A percentile compares a stretch with the other conserved stretches of the same genome.
Conservation (phyloP, 2,797 vertebrate species). For the Xenentodon cancila region DNA sequence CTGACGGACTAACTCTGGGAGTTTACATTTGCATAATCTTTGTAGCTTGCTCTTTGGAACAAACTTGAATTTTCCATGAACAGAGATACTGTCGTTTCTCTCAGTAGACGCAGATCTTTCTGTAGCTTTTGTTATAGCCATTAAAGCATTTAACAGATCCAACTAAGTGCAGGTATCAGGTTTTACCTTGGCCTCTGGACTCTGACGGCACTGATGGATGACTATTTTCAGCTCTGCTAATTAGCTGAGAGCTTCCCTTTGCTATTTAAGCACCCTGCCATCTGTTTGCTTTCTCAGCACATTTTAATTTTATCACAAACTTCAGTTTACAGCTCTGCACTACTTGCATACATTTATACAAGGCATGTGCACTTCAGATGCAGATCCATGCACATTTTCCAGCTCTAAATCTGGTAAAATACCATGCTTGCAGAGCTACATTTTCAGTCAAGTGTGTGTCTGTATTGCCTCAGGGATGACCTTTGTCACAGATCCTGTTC, state of each 20-base stretch:
- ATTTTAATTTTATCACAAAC: constrained; percentile 6
- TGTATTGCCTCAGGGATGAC: no score
- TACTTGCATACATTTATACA: not conserved
- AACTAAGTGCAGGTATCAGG: constrained; percentile 37
- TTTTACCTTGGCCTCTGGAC: constrained; percentile 29
- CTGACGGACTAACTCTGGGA: constrained; percentile 31
- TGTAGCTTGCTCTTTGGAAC: no score
- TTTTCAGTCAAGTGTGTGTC: no score
- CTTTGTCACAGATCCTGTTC: no score
- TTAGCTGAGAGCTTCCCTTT: constrained; percentile 51
- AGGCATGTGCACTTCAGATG: no score
- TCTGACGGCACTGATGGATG: constrained; percentile 42
- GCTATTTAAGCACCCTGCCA: constrained; percentile 28
- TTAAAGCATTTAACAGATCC: constrained; percentile 23
- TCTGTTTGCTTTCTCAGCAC: constrained; percentile 42
- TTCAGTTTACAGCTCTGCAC: not conserved
- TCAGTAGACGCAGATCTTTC: not conserved
- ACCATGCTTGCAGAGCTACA: no score
- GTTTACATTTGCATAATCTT: constrained; percentile 5
- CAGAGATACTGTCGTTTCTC: not conserved
- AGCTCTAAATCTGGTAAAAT: no score
- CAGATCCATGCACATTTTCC: no score
- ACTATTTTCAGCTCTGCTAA: constrained; percentile 55
- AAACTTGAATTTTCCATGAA: not conserved
- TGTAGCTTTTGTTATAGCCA: constrained; percentile 20